A percentile compares a stretch with the other conserved stretches of the same genome.
Evolutionary conservation across 2,113 vertebrate genomes (phyloP).

Genomic region (Todiramphus saurophagus): DNA sequence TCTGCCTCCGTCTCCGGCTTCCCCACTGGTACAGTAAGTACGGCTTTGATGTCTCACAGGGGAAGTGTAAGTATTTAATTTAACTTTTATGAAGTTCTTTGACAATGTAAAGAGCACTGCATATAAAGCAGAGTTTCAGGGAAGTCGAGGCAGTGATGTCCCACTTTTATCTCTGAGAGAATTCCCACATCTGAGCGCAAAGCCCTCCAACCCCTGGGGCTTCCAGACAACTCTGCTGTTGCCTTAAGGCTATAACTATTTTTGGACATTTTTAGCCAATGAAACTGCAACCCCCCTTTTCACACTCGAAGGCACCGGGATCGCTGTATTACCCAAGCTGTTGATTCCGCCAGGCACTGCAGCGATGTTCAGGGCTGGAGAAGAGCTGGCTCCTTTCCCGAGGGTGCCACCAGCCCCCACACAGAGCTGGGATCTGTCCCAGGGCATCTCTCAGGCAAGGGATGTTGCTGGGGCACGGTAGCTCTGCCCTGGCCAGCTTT

Average conservation of each 20-base stretch:
- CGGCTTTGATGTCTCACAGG: slow-evolving; percentile 12
- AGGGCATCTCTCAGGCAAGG: background rate
- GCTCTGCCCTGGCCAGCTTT: background rate
- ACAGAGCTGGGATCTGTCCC: accelerated
- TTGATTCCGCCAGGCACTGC: accelerated
- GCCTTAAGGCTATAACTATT: background rate
- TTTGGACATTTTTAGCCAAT: background rate
- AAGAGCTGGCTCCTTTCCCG: background rate
- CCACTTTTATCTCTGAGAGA: background rate
- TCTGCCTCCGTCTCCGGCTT: background rate
- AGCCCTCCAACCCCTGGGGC: background rate
- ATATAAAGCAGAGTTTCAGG: background rate
- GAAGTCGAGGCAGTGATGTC: slow-evolving; percentile 19
- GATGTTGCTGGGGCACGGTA: background rate
- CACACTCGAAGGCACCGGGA: accelerated
- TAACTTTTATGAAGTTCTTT: slow-evolving; percentile 33
- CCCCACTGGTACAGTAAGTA: background rate
- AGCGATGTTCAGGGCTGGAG: accelerated
- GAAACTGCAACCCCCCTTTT: accelerated
- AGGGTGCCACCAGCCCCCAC: accelerated
- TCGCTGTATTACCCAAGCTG: accelerated
- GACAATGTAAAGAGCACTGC: background rate
- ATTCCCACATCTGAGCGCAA: background rate
- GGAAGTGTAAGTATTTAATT: slow-evolving; percentile 45
- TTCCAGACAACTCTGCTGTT: background rate